Evolutionary conservation across 2,113 vertebrate species (phyloP), one percentile per base, ranked within the genome.

Genomic region (Sturnus vulgaris): DNA sequence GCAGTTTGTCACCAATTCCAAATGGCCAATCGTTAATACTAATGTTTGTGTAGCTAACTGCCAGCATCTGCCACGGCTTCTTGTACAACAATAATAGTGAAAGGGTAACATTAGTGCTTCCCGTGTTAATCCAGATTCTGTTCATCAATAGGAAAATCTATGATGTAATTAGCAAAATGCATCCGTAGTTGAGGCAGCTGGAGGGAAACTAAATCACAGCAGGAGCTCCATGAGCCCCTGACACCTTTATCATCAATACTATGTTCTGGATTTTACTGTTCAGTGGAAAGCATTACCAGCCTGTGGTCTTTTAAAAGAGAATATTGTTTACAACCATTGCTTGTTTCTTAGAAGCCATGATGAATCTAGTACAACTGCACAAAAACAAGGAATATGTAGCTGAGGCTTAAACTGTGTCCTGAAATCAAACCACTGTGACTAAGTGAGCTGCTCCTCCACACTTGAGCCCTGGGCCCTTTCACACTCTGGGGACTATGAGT

Each of bases 1-100:
- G 99, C 99, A 99, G 98, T 99, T 99, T 99, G 99, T 99, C 99
- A 99, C 98, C 98, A 98, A 98, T 98, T 99, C 98, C 98, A 99
- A 99, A 99, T 98, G 98, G 99, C 98, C 98, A 98, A 98, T 99
- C 99, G 98, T 99, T 99, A 99, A 99, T 98, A 99, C 98, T 98
- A 98, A 99, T 99, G 99, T 99, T 99, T 99, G 99, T 99, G 99
- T 99, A 99, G 98, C 99, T 99, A 99, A 99, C 98, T 98, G 98
- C 97, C 97, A 96, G 97, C 98, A 98, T 98, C 98, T 98, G 98
- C 98, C 96, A 97, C 83, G 90, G 97, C 96, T 98, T 95, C 98
- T 98, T 98, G 98, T 98, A 98, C 98, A 97, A 98, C 98, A 98
- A 96, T 98, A 98, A 98, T 98, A 97, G 97, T 93, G 97, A 97